Evolutionary conservation across 2,797 vertebrate species (phyloP).

Genomic region (Picus viridis): DNA sequence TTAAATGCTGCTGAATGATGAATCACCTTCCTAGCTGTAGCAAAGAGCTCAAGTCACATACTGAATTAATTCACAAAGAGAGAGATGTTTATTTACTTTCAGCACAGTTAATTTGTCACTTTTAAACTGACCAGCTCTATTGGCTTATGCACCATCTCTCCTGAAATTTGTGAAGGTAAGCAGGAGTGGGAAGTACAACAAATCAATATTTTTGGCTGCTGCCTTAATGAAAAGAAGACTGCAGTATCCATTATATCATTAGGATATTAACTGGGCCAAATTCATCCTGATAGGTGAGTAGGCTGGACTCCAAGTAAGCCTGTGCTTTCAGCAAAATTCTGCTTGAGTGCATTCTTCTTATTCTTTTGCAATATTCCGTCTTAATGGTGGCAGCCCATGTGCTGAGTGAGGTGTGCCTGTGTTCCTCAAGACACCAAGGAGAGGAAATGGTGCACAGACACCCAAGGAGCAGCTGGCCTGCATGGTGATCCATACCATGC

Average conservation of each 20-base stretch:
- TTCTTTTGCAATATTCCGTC: not conserved
- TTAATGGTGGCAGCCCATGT: not conserved
- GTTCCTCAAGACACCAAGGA: not conserved
- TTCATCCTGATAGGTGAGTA: slow-evolving; percentile 1
- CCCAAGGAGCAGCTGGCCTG: not conserved
- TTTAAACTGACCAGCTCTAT: slow-evolving; percentile 65
- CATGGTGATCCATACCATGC: not conserved
- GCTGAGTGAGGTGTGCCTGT: not conserved
- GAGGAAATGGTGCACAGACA: not conserved
- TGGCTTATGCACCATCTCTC: slow-evolving; percentile 23
- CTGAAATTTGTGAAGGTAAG: slow-evolving; percentile 67
- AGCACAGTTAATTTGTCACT: slow-evolving; percentile 71
- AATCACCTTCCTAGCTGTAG: slow-evolving; percentile 69
- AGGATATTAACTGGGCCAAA: slow-evolving; percentile 32
- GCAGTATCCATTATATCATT: slow-evolving; percentile 58
- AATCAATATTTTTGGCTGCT: slow-evolving; percentile 65
- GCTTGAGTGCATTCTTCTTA: not conserved
- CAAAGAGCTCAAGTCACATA: slow-evolving; percentile 53
- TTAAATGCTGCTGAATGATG: slow-evolving; percentile 67
- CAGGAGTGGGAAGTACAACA: slow-evolving; percentile 34
- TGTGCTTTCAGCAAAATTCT: slow-evolving; percentile 29
- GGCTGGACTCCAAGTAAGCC: not conserved
- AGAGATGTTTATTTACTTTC: slow-evolving; percentile 74
- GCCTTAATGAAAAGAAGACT: slow-evolving; percentile 57
- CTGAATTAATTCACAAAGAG: slow-evolving; percentile 71